Conservation (phyloP, 1,140 invertebrate species). For the Drosophila mayri region DNA sequence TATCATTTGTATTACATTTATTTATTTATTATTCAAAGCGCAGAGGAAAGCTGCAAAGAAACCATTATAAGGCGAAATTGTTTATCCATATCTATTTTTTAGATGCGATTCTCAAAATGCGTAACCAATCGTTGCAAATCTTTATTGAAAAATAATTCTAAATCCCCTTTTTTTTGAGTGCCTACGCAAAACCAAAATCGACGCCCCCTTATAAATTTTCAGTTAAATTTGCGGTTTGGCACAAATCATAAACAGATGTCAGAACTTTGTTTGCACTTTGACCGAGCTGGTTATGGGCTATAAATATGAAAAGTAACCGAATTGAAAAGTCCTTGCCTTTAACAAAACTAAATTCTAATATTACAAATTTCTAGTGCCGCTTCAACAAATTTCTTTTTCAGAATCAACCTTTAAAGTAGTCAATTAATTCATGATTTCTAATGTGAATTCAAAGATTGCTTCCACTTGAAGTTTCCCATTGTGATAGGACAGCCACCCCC, state of each 20-base stretch:
- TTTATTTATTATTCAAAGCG: too few species aligned
- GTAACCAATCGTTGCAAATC: too few species aligned
- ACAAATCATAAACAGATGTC: slow-evolving; percentile 23
- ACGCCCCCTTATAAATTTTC: neutral
- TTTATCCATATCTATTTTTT: too few species aligned
- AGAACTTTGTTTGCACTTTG: slow-evolving; percentile 3
- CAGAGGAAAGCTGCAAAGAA: too few species aligned
- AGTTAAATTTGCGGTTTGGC: slow-evolving; percentile 11
- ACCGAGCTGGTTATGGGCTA: neutral
- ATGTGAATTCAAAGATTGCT: slow-evolving; percentile 17
- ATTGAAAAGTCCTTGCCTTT: slow-evolving; percentile 1
- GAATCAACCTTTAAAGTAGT: neutral
- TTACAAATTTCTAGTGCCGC: neutral
- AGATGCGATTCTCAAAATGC: too few species aligned
- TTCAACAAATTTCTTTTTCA: neutral
- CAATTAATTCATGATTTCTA: slow-evolving; percentile 8
- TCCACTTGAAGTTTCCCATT: neutral
- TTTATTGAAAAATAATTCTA: too few species aligned
- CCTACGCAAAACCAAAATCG: neutral
- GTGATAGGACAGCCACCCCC: neutral
- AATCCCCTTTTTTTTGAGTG: neutral
- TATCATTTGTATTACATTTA: too few species aligned
- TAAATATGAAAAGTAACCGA: slow-evolving; percentile 11
- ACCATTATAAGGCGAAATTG: too few species aligned
- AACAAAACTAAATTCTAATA: neutral